Evolutionary conservation across 1,140 invertebrate genomes (phyloP).

Genomic region (Trichonephila inaurata): DNA sequence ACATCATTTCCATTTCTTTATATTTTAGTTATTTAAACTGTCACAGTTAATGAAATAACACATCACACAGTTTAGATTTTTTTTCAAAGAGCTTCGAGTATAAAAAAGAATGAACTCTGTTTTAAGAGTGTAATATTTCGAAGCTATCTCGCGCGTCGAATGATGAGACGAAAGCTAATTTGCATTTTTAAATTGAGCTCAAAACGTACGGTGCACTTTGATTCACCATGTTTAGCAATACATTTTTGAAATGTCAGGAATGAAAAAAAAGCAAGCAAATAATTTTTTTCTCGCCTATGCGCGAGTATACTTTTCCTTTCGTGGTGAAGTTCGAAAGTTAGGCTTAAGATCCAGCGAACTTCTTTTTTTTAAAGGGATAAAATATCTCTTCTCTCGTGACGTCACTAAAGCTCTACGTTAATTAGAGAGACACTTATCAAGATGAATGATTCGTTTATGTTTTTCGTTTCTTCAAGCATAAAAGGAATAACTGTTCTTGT

Average conservation of each 20-base stretch:
- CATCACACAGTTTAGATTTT: neutral
- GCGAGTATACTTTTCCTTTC: neutral
- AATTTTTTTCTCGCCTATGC: neutral
- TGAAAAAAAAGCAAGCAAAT: neutral
- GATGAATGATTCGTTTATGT: slow-evolving; percentile 29
- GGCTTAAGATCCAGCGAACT: neutral
- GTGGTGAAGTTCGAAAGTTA: neutral
- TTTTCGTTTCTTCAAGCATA: neutral
- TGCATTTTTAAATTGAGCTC: neutral
- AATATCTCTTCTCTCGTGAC: neutral
- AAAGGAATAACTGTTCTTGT: neutral
- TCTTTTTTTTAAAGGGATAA: neutral
- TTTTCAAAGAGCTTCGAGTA: neutral
- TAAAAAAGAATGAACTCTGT: neutral
- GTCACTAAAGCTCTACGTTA: neutral
- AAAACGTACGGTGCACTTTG: neutral
- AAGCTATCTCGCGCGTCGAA: neutral
- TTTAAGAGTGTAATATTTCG: neutral
- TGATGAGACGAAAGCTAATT: neutral
- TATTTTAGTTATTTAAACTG: no score
- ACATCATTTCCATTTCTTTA: no score
- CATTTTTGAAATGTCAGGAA: neutral
- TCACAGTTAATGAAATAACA: no score
- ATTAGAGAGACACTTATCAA: slow-evolving; percentile 22
- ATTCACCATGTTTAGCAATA: slow-evolving; percentile 1